These are phyloP conservation scores for Tenthredo livida DNA, from an alignment of 2,888 invertebrate species.

Conservation along the genomic window DNA sequence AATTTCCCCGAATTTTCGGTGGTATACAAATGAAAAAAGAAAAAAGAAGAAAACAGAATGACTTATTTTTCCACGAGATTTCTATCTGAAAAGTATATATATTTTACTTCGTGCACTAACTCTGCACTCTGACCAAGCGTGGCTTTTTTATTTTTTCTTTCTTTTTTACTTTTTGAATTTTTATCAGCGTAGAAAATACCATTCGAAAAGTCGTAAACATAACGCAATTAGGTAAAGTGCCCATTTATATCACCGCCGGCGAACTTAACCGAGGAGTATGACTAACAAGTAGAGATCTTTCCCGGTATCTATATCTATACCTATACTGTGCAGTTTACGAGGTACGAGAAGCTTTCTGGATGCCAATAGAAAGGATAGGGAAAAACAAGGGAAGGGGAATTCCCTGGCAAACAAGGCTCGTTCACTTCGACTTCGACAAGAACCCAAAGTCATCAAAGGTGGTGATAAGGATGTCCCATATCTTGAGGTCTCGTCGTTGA, in stretches of 20 bases:
- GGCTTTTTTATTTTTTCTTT: neutral
- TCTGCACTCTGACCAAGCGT: neutral
- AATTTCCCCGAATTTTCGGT: neutral
- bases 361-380: neutral
- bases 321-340: slow-evolving; percentile 2
- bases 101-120: neutral
- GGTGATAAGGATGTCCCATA: slow-evolving; percentile 46
- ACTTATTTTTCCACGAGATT: neutral
- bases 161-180: neutral
- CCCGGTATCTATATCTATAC: neutral
- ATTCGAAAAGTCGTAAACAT: slow-evolving; percentile 67
- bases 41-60: neutral
- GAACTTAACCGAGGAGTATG: slow-evolving; percentile 26
- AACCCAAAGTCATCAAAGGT: slow-evolving; percentile 44
- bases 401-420: slow-evolving; percentile 33
- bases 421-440: slow-evolving; percentile 41
- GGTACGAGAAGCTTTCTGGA: slow-evolving; percentile 40
- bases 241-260: slow-evolving; percentile 66
- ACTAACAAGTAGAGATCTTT: slow-evolving; percentile 39
- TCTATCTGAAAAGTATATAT: neutral
- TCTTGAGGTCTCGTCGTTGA: slow-evolving; percentile 34
- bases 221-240: slow-evolving; percentile 70
- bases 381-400: slow-evolving; percentile 27
- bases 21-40: neutral
- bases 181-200: slow-evolving; percentile 53